Evolutionary conservation across 2,113 vertebrate species (phyloP), one percentile per base, ranked within the genome.

Genomic region (Cheilinus undulatus): DNA sequence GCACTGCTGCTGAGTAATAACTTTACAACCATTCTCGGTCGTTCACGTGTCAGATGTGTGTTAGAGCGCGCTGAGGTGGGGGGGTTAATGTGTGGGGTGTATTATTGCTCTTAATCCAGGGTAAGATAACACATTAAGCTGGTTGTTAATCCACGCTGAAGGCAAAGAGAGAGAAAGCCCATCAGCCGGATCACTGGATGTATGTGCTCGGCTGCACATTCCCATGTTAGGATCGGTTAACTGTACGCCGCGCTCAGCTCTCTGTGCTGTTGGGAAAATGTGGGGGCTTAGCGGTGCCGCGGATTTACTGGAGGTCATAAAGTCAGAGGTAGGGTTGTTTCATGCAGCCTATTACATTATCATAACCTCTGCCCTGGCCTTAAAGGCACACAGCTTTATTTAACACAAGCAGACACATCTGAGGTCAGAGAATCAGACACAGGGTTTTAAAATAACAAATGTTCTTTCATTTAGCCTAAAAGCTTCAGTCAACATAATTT

Each of bases 121-220:
- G 69, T 68, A 77, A 85, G 36, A 91, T 88, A 88, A 78, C 88
- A 87, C 78, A 87, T 91, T 88, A 90, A 91, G 75, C 80, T 80
- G 52, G 74, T 70, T 86, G 75, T 70, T 93, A 90, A 92, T 92
- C 87, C 86, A 66, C 2, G 30, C 28, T n/a, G 63, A 82, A 70
- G 58, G 56, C 54, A 57, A 38, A 17, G 20, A 67, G 76, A 69
- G 73, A 43, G 70, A 69, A 45, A 69, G 71, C 54, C 52, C 51
- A 49, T 69, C 63, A 19, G 48, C 23, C 5, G 24, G 14, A 74
- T 86, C 69, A 53, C 73, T 74, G 77, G 53, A 76, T 83, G 60
- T 74, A 81, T 75, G 73, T 36, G 23, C 60, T 60, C 3, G 8
- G 42, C 42, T 45, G 42, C 42, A 45, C 6, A 56, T 50, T 38